Base-by-base conservation (phyloP, 2,888 invertebrate species). In the Omphaloscelis lunosa region DNA sequence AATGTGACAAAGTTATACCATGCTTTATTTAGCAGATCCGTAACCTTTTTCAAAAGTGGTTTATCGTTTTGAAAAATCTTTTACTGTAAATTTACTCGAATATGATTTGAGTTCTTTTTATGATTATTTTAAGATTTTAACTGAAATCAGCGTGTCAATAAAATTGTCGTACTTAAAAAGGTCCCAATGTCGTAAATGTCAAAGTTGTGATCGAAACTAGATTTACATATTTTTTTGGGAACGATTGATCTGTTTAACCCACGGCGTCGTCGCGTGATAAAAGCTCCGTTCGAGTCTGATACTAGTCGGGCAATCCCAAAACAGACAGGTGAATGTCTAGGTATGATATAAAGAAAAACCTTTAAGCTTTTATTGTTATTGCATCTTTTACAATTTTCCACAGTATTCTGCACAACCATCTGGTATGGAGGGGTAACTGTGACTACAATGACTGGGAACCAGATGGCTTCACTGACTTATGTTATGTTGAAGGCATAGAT, bases 381-480 rank as follows among this genome's bases (percentile, higher is more conserved):
- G 17, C 12, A 51, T 17, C 7, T 63, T 48, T 70, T 53, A 53
- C 0, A 61, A 53, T 29, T 53, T 27, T 63, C 27, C n/a, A 48
- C n/a, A 56, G 62, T 51, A 27, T 73, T 29, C 12, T 56, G 62
- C 53, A 63, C 56, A 23, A 27, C 29, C 29, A 41, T 80, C 56
- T 80, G 63, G 12, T 17, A 73, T 58, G 29, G 34, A 39, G 34
- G 59, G 51, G 79, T 29, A 39, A 66, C 23, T n/a, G 12, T 45
- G 34, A 7, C 20, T 58, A 7, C 23, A n/a, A 2, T 41, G 23
- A 45, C n/a, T 75, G 20, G n/a, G 4, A 15, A 51, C 41, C 78
- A 77, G 61, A 77, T 79, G 79, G 61, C 77, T 70, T 11, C 73
- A 34, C 51, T n/a, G 39, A 48, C 39, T 77, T 58, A 39, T 39